These are phyloP conservation scores for Sinonovacula constricta DNA, from an alignment of 1,140 invertebrate genomes.

Conservation along the genomic window DNA sequence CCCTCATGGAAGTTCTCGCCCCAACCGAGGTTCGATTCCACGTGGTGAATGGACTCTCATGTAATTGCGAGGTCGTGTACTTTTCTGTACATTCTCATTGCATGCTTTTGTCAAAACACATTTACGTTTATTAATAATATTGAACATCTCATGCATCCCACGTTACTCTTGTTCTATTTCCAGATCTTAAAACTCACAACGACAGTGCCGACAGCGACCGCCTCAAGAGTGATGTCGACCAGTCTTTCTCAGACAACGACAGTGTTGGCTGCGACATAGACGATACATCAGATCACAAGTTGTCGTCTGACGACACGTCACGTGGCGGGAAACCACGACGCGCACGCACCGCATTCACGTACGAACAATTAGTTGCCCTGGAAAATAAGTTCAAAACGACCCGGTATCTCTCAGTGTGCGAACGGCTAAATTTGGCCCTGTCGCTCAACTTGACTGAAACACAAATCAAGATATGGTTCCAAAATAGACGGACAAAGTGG, in stretches of 20 bases:
- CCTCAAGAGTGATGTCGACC: slow-evolving; percentile 13
- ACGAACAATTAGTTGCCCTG: slow-evolving; percentile 96
- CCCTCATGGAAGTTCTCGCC: too few relatives aligned
- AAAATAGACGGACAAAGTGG: slow-evolving; percentile 97
- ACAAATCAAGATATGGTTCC: slow-evolving; percentile 83
- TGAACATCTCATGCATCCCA: neutral
- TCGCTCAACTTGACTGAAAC: slow-evolving; percentile 97
- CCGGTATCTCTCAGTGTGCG: slow-evolving; percentile 97
- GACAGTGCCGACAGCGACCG: neutral
- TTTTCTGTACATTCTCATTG: neutral
- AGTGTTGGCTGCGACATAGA: slow-evolving; percentile 39
- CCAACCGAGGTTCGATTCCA: neutral
- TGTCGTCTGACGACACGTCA: slow-evolving; percentile 36
- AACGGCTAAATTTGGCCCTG: slow-evolving; percentile 95
- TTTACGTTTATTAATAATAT: neutral
- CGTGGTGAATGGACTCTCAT: neutral
- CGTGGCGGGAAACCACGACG: slow-evolving; percentile 85
- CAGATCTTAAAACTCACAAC: slow-evolving; percentile 9
- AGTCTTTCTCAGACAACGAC: slow-evolving; percentile 27
- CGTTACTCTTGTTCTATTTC: neutral
- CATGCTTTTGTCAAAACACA: neutral
- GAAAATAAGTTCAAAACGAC: slow-evolving; percentile 99
- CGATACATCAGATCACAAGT: slow-evolving; percentile 26
- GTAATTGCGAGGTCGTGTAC: neutral
- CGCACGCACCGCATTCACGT: slow-evolving; percentile 98